These are phyloP conservation scores for Xestia xanthographa DNA, from an alignment of 2,888 invertebrate species.

Conservation along the genomic window DNA sequence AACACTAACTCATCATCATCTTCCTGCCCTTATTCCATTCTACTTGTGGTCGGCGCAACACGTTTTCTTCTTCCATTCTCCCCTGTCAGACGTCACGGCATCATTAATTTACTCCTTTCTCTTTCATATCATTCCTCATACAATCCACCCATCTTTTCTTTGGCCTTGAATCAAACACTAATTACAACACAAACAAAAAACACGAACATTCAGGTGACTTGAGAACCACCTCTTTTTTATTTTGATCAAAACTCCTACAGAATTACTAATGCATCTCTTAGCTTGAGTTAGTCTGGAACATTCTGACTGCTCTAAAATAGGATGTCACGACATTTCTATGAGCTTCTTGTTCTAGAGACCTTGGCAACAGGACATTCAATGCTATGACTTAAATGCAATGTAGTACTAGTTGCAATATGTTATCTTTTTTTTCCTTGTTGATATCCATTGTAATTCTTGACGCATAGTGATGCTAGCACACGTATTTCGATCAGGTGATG, in stretches of 20 bases:
- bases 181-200: neutral
- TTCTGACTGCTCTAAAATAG: neutral
- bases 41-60: too few species aligned
- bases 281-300: neutral
- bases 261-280: neutral
- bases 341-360: neutral
- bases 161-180: neutral
- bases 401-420: slow-evolving; percentile 2
- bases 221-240: neutral
- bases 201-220: neutral
- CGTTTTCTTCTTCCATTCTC: too few species aligned
- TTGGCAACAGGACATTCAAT: slow-evolving; percentile 16
- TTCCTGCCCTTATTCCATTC: too few species aligned
- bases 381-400: neutral
- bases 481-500: slow-evolving; percentile 31
- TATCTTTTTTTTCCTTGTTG: slow-evolving; percentile 37
- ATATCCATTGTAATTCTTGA: slow-evolving; percentile 31
- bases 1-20: neutral
- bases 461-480: slow-evolving; percentile 15
- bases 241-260: neutral
- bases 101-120: too few species aligned
- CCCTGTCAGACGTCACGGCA: too few species aligned
- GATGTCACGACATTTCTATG: neutral
- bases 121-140: too few species aligned
- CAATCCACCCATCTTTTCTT: too few species aligned